Evolutionary conservation across 23 tunicate genomes (phyloP).

Genomic region (Ascidia mentula): DNA sequence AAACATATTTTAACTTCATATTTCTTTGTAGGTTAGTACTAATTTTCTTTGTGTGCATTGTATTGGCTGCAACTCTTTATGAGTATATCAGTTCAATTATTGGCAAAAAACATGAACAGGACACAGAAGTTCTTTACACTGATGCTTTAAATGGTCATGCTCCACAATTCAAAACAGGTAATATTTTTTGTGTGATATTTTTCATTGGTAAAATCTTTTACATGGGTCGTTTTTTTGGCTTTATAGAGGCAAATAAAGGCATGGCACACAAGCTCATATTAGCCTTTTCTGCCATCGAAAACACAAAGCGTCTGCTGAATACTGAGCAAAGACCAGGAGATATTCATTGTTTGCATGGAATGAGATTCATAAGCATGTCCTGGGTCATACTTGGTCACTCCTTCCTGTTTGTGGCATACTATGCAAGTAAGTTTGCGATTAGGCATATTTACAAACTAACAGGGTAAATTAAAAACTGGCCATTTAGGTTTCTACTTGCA

Average conservation of each 20-base stretch:
- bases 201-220: neutral
- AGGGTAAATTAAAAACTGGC: too few species aligned
- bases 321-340: constrained; percentile 58
- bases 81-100: neutral
- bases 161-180: neutral
- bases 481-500: neutral
- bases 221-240: neutral
- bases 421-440: constrained; percentile 30
- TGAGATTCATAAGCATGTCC: constrained; percentile 84
- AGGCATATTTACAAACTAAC: too few species aligned
- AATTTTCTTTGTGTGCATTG: neutral
- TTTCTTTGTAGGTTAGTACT: neutral
- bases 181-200: neutral
- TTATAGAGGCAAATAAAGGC: neutral
- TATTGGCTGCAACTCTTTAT: neutral
- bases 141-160: neutral
- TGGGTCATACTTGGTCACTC: constrained; percentile 97
- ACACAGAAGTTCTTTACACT: neutral
- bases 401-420: constrained; percentile 24
- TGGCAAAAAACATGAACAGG: neutral
- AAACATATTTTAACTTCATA: too few species aligned
- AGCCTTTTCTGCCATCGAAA: constrained; percentile 67
- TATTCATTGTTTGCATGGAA: constrained; percentile 85
- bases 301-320: constrained; percentile 57
- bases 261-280: constrained; percentile 15